A percentile compares a stretch with the other conserved stretches of the same genome.
These are phyloP conservation scores for Tapirus terrestris DNA, from an alignment of 2,113 vertebrate species.

Conservation along the genomic window DNA sequence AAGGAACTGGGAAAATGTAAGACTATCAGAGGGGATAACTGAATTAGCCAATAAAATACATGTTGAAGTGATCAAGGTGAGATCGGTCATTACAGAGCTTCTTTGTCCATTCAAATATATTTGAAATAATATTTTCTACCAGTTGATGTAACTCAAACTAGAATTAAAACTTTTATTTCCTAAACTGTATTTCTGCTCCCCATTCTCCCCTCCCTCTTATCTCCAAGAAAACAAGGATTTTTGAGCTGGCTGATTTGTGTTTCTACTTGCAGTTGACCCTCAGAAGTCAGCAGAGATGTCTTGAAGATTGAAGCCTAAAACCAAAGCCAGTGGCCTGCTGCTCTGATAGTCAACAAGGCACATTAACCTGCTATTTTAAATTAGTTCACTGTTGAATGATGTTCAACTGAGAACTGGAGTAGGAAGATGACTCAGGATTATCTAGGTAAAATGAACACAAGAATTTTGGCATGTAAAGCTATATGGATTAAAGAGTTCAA, in stretches of 20 bases:
- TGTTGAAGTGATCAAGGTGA: not conserved
- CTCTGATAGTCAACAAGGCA: not conserved
- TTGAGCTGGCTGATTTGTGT: not conserved
- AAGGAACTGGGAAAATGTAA: not conserved
- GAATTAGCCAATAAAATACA: slow-evolving; percentile 15
- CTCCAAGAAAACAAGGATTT: slow-evolving; percentile 25
- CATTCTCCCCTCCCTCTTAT: not conserved
- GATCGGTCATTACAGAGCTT: not conserved
- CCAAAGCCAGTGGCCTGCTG: not conserved
- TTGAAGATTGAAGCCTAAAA: slow-evolving; percentile 44
- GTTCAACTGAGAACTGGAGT: not conserved
- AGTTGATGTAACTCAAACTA: not conserved
- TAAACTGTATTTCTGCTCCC: not conserved
- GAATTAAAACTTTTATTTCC: slow-evolving; percentile 23
- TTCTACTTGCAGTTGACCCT: not conserved
- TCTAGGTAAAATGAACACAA: slow-evolving; percentile 19
- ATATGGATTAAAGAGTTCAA: slow-evolving; percentile 13
- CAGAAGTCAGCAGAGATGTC: slow-evolving; percentile 5
- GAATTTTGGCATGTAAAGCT: slow-evolving; percentile 42
- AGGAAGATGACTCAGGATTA: not conserved
- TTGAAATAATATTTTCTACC: slow-evolving; percentile 51
- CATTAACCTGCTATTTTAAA: not conserved
- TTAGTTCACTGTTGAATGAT: not conserved
- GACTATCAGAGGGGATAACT: not conserved
- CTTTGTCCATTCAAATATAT: slow-evolving; percentile 31